Evolutionary conservation across 2,888 invertebrate genomes (phyloP).

Genomic region (Syrphus vitripennis): DNA sequence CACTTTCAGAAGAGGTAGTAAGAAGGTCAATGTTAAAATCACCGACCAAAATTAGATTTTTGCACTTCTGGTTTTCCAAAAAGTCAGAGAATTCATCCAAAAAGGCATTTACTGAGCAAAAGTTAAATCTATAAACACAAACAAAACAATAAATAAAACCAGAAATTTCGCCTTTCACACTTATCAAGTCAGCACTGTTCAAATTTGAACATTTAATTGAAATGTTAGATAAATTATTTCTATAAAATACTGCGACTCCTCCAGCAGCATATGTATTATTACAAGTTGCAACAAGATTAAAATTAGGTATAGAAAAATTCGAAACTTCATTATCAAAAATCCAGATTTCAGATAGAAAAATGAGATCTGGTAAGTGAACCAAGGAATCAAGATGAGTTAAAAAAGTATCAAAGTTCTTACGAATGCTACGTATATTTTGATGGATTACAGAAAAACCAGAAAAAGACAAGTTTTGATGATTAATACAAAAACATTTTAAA

Average conservation of each 20-base stretch:
- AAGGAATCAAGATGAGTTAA: background rate
- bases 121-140: conserved; percentile 11
- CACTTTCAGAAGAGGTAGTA: background rate
- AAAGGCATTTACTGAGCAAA: background rate
- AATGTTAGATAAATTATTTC: background rate
- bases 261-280: background rate
- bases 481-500: background rate
- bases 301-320: background rate
- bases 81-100: background rate
- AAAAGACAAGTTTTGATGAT: background rate
- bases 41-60: conserved; percentile 3
- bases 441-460: background rate
- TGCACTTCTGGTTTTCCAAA: background rate
- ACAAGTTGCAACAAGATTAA: background rate
- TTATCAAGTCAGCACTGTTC: background rate
- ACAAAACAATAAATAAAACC: background rate
- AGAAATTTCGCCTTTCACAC: background rate
- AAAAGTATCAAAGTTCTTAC: background rate
- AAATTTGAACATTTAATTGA: background rate
- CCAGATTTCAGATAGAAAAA: background rate
- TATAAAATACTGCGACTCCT: conserved; percentile 1
- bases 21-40: conserved; percentile 3
- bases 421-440: background rate
- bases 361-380: background rate
- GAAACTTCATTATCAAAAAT: background rate